These are phyloP conservation scores for Ormyrus rosae DNA, from an alignment of 2,888 invertebrate genomes.

Conservation along the genomic window DNA sequence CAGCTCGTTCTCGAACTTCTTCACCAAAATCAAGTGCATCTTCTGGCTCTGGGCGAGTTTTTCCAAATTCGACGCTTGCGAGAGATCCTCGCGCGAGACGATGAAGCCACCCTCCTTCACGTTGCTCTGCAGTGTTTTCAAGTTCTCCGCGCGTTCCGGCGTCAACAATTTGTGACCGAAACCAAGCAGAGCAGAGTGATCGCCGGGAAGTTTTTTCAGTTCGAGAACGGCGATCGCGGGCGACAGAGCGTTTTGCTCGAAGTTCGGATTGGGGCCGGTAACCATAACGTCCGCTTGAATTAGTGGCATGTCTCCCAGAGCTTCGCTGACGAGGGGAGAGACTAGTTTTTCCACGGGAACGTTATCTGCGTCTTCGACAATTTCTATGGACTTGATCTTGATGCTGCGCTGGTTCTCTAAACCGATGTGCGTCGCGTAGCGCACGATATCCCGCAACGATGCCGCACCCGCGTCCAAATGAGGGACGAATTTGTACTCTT, in stretches of 20 bases:
- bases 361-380: conserved; percentile 66
- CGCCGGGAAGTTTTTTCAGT: conserved; percentile 78
- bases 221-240: conserved; percentile 79
- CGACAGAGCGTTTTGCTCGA: conserved; percentile 77
- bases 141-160: conserved; percentile 2
- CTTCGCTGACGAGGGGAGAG: conserved; percentile 78
- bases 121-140: conserved; percentile 55
- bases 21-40: conserved; percentile 37
- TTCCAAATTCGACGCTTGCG: conserved; percentile 56
- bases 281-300: conserved; percentile 83
- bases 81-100: conserved; percentile 62
- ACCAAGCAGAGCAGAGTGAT: conserved; percentile 77
- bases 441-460: conserved; percentile 65
- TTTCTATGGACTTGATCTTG: conserved; percentile 70
- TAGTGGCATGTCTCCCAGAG: conserved; percentile 83
- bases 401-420: conserved; percentile 76
- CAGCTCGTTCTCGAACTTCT: conserved; percentile 27
- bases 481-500: conserved; percentile 78
- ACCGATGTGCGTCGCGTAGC: conserved; percentile 76
- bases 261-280: conserved; percentile 68
- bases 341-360: conserved; percentile 71
- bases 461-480: conserved; percentile 71
- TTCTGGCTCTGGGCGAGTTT: conserved; percentile 78
- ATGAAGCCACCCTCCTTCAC: conserved; percentile 65
- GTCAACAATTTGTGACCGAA: conserved; percentile 77